A percentile compares a stretch with the other conserved stretches of the same genome.
These are phyloP conservation scores for Monochamus saltuarius DNA, from an alignment of 1,140 invertebrate species.

Conservation along the genomic window DNA sequence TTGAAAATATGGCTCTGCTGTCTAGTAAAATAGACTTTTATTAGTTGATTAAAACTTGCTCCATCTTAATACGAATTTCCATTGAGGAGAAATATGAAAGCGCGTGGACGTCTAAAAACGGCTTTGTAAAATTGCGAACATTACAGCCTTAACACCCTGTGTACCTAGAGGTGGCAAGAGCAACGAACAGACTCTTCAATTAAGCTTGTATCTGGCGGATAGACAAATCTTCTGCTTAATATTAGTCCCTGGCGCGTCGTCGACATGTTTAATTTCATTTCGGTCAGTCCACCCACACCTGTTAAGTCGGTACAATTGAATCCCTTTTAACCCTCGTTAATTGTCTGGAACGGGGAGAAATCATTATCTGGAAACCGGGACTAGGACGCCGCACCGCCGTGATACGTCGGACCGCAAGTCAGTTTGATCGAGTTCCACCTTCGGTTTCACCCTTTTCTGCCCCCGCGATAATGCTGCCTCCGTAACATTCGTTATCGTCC, in stretches of 20 bases:
- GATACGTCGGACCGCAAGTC: conserved; percentile 45
- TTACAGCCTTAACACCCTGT: too few relatives aligned
- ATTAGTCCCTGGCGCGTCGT: conserved; percentile 2
- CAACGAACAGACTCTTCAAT: too few relatives aligned
- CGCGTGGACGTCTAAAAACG: too few relatives aligned
- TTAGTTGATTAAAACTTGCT: too few relatives aligned
- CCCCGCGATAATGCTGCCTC: not conserved
- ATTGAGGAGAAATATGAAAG: too few relatives aligned
- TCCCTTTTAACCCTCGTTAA: conserved; percentile 52
- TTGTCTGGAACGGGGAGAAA: conserved; percentile 50
- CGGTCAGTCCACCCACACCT: conserved; percentile 47
- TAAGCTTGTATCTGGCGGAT: too few relatives aligned
- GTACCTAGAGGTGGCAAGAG: too few relatives aligned
- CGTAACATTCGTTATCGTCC: not conserved
- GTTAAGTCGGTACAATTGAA: conserved; percentile 52
- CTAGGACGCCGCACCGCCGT: conserved; percentile 29
- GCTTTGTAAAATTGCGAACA: too few relatives aligned
- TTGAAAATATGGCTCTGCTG: too few relatives aligned
- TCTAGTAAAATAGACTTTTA: too few relatives aligned
- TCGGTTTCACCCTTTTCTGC: conserved; percentile 19
- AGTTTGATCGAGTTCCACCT: conserved; percentile 25
- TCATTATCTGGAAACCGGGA: conserved; percentile 46
- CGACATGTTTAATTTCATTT: conserved; percentile 49
- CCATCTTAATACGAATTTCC: too few relatives aligned
- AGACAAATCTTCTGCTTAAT: too few relatives aligned